Evolutionary conservation across 2,888 invertebrate species (phyloP).

Genomic region (Ornithoptera alexandrae): DNA sequence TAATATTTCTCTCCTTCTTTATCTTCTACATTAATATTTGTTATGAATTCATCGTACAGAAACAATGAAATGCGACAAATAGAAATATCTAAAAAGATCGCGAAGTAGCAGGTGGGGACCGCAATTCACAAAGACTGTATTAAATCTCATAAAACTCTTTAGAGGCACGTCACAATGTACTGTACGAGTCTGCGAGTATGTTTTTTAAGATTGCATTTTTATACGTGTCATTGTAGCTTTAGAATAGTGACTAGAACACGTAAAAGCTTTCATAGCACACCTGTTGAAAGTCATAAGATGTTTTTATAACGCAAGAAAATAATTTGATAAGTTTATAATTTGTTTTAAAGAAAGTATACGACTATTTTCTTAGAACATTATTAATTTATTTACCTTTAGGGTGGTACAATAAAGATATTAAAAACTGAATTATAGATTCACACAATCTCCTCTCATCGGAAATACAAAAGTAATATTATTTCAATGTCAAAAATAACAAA

Average conservation of each 20-base stretch:
- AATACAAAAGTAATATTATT: too few relatives aligned
- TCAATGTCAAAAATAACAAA: too few relatives aligned
- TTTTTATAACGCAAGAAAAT: conserved; percentile 15
- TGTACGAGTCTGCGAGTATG: conserved; percentile 43
- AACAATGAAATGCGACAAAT: neutral
- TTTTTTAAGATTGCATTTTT: conserved; percentile 56
- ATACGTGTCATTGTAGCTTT: conserved; percentile 46
- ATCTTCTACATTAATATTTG: too few relatives aligned
- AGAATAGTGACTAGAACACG: conserved; percentile 51
- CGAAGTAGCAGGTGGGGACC: conserved; percentile 31
- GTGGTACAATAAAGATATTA: too few relatives aligned
- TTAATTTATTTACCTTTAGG: too few relatives aligned
- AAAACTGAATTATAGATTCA: too few relatives aligned
- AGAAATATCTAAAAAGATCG: neutral
- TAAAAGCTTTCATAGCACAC: conserved; percentile 52
- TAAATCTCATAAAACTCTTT: conserved; percentile 49
- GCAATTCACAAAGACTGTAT: conserved; percentile 47
- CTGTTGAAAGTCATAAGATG: conserved; percentile 35
- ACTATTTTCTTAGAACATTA: too few relatives aligned
- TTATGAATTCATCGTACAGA: too few relatives aligned
- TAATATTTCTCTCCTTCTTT: too few relatives aligned
- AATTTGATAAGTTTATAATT: conserved; percentile 1
- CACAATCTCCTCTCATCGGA: too few relatives aligned
- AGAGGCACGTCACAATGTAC: conserved; percentile 44
- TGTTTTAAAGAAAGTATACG: neutral